These are phyloP conservation scores for Sakesphorus luctuosus DNA, from an alignment of 2,113 vertebrate genomes.

Conservation along the genomic window DNA sequence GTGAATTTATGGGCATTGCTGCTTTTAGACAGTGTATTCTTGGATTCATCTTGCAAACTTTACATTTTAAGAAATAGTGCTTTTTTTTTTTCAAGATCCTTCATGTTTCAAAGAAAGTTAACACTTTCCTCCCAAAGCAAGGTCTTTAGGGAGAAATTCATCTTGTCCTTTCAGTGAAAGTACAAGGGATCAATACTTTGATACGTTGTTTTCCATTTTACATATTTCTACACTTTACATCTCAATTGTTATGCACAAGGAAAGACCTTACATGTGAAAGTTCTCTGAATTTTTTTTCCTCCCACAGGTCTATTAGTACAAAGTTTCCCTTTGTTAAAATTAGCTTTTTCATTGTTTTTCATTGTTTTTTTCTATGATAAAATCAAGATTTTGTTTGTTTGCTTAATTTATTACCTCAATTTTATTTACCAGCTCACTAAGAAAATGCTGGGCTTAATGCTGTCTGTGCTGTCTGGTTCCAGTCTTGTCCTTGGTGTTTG, in stretches of 20 bases:
- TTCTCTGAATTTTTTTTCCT: background rate
- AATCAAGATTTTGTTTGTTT: background rate
- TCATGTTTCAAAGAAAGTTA: background rate
- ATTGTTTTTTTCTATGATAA: background rate
- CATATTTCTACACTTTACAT: background rate
- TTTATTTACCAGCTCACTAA: background rate
- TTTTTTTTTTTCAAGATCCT: background rate
- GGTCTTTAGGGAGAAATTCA: background rate
- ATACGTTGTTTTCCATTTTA: background rate
- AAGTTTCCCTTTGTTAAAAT: background rate
- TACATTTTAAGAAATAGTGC: background rate
- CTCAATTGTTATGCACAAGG: background rate
- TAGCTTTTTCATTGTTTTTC: background rate
- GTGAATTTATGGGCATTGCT: conserved; percentile 7
- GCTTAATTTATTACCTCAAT: background rate
- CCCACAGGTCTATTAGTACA: background rate
- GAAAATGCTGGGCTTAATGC: background rate
- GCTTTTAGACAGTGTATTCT: background rate
- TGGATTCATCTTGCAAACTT: background rate
- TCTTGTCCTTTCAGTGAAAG: background rate
- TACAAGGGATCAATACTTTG: background rate
- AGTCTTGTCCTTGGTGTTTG: background rate
- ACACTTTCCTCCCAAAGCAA: background rate
- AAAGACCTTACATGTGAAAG: background rate
- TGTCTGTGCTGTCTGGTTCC: background rate